A percentile compares a stretch with the other conserved stretches of the same genome.
phyloP scores from a whole-genome alignment of 1,140 invertebrate genomes.

The Drosophila sturtevanti region DNA sequence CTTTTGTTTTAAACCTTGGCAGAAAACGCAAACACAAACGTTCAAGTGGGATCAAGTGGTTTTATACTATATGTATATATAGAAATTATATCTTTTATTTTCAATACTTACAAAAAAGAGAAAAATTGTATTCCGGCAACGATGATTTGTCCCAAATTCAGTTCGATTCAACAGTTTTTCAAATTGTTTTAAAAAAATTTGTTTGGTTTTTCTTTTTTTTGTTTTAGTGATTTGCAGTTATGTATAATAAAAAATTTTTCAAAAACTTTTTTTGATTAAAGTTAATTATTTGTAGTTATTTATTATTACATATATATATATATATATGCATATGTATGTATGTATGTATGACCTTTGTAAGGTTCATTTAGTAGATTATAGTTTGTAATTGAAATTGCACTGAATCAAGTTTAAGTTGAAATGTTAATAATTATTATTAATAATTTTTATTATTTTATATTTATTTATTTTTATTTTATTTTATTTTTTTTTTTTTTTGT shows the following conservation, averaged over 20 bases:
- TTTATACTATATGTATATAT: background rate
- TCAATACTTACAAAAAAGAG: background rate
- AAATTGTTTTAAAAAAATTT: background rate
- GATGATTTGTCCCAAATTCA: background rate
- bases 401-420: slow-evolving; percentile 28
- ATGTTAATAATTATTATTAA: slow-evolving; percentile 34
- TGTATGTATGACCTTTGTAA: slow-evolving; percentile 31
- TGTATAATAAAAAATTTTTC: slow-evolving; percentile 10
- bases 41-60: background rate
- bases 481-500: slow-evolving; percentile 16
- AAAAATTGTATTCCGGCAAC: background rate
- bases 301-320: background rate
- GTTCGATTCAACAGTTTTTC: background rate
- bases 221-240: too few species aligned
- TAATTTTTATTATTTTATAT: slow-evolving; percentile 7
- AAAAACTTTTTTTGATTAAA: slow-evolving; percentile 1
- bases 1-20: background rate
- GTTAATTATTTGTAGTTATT: background rate
- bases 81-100: background rate
- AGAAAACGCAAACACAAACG: background rate
- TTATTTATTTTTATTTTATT: background rate
- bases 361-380: slow-evolving; percentile 18
- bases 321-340: background rate
- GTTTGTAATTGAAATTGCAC: slow-evolving; percentile 42
- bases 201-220: background rate